phyloP scores from a whole-genome alignment of 2,797 vertebrate species.

The Chloroceryle inda region DNA sequence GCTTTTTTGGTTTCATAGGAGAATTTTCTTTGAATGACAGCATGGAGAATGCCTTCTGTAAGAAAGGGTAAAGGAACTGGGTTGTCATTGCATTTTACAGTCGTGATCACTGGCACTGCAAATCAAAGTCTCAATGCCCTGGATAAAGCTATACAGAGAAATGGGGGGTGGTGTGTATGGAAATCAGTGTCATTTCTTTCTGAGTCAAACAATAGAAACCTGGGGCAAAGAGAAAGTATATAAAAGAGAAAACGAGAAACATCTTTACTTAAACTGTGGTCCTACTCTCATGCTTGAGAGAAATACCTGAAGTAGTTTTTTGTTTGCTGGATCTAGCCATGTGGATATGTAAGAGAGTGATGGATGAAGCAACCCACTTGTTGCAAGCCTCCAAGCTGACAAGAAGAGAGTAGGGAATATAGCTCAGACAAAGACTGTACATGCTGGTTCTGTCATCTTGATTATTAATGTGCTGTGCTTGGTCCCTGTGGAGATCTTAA shows the following conservation, averaged over 20 bases:
- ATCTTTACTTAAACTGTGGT: background rate
- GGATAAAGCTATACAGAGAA: background rate
- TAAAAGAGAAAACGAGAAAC: background rate
- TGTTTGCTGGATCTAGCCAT: background rate
- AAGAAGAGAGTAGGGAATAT: slow-evolving; percentile 13
- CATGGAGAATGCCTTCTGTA: background rate
- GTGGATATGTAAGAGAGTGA: background rate
- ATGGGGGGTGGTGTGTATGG: background rate
- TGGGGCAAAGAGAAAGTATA: background rate
- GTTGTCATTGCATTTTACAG: background rate
- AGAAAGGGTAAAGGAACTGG: background rate
- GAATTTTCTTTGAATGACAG: background rate
- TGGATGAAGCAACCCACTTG: slow-evolving; percentile 24
- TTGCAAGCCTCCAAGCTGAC: slow-evolving; percentile 34
- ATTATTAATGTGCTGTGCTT: slow-evolving; percentile 48
- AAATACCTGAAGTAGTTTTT: background rate
- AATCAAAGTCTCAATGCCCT: background rate
- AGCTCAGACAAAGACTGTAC: slow-evolving; percentile 40
- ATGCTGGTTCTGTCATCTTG: slow-evolving; percentile 18
- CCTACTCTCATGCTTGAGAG: background rate
- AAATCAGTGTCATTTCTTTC: background rate
- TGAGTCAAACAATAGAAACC: background rate
- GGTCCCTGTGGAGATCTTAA: slow-evolving; percentile 33
- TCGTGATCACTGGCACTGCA: background rate
- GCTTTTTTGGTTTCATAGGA: background rate